A percentile compares a stretch with the other conserved stretches of the same genome.
Conservation (phyloP, 2,797 vertebrate genomes). For the Mallotus villosus region DNA sequence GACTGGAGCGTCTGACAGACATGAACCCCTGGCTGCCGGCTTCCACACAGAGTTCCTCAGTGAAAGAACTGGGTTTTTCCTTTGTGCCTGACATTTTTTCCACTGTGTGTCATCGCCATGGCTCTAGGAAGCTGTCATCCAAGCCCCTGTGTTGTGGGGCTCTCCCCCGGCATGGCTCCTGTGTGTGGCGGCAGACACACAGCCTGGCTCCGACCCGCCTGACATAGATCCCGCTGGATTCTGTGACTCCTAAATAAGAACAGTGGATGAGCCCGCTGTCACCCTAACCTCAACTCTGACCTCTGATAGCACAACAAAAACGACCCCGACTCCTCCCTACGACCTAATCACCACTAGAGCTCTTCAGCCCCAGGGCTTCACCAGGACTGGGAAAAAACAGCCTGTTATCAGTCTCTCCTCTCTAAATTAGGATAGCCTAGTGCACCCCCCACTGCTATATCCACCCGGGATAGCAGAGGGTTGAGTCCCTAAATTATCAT, state of each 20-base stretch:
- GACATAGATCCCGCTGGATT: slow-evolving; percentile 22
- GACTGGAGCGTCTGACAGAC: not conserved
- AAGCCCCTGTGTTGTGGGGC: not conserved
- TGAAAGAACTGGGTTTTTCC: not conserved
- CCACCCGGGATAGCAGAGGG: slow-evolving; percentile 28
- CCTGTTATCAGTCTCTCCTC: slow-evolving; percentile 20
- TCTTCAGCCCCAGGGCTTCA: slow-evolving; percentile 1
- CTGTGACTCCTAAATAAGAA: slow-evolving; percentile 27
- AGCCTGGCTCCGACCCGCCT: slow-evolving; percentile 7
- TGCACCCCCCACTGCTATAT: slow-evolving; percentile 36
- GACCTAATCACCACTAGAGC: slow-evolving; percentile 17
- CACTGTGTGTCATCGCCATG: not conserved
- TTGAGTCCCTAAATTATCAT: slow-evolving; percentile 47
- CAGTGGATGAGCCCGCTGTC: slow-evolving; percentile 9
- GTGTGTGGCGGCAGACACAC: slow-evolving; percentile 1
- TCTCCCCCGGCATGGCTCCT: not conserved
- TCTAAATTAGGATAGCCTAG: slow-evolving; percentile 54
- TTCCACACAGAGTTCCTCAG: slow-evolving; percentile 1
- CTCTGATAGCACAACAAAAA: not conserved
- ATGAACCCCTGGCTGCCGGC: not conserved
- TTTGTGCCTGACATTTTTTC: slow-evolving; percentile 7
- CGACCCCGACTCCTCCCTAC: slow-evolving; percentile 23
- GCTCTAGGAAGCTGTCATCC: not conserved
- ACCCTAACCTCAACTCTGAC: slow-evolving; percentile 17
- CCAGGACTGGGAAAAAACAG: not conserved